Evolutionary conservation across 2,113 vertebrate genomes (phyloP).

Genomic region (Cettia cetti): DNA sequence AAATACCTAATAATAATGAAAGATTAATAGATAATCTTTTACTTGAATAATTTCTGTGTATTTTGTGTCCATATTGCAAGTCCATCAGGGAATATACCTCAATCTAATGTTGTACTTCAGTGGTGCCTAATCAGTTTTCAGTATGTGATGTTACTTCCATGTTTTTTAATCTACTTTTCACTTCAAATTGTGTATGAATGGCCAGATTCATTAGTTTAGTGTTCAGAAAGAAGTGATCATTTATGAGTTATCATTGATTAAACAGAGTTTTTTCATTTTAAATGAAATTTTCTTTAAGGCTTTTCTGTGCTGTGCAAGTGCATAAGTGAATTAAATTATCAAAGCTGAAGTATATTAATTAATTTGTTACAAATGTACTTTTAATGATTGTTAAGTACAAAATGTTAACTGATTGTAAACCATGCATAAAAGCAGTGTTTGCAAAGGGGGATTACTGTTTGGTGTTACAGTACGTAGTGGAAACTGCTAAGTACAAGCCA

Average conservation of each 20-base stretch:
- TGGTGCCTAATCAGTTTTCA: not conserved
- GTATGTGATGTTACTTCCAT: not conserved
- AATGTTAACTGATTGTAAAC: not conserved
- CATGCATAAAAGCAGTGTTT: not conserved
- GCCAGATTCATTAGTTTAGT: not conserved
- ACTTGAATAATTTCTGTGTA: not conserved
- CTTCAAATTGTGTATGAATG: not conserved
- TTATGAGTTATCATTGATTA: not conserved
- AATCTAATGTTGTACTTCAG: not conserved
- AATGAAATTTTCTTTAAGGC: not conserved
- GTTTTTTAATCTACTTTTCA: not conserved
- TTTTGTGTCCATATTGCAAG: not conserved
- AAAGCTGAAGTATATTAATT: not conserved
- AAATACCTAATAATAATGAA: not conserved
- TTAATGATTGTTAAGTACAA: not conserved
- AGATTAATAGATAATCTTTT: not conserved
- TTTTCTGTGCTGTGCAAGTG: not conserved
- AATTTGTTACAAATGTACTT: not conserved
- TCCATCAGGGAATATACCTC: not conserved
- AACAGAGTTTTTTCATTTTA: not conserved
- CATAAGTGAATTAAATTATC: not conserved
- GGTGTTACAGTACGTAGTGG: not conserved
- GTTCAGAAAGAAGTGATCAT: not conserved
- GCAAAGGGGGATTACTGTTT: not conserved
- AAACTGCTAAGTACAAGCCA: not conserved